Conservation (phyloP, 2,797 vertebrate species). For the Sitta carolinensis region DNA sequence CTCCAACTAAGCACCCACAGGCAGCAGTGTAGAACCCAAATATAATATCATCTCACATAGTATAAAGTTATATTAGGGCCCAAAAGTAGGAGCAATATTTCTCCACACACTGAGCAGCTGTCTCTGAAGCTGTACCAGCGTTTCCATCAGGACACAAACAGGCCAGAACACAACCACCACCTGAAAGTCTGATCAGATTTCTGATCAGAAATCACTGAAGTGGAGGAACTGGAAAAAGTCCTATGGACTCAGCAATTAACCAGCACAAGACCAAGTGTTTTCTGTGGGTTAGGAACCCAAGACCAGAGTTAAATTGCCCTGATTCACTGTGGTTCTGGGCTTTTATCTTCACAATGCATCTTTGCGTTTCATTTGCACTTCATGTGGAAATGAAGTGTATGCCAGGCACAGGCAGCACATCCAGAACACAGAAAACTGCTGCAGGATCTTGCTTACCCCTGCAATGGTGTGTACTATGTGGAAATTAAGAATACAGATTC, state of each 20-base stretch:
- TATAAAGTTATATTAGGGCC: background rate
- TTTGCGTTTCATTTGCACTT: background rate
- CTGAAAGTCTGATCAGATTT: background rate
- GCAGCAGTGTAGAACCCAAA: background rate
- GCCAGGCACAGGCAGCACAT: background rate
- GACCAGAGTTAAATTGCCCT: background rate
- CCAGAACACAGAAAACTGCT: background rate
- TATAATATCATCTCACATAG: background rate
- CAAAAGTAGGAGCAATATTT: background rate
- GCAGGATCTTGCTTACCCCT: background rate
- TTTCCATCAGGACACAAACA: background rate
- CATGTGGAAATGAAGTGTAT: background rate
- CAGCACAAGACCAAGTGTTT: background rate
- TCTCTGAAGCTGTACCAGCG: background rate
- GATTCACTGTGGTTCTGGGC: background rate
- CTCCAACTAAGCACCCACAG: background rate
- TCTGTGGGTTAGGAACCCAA: background rate
- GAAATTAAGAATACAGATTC: background rate
- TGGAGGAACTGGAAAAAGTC: background rate
- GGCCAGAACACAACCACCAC: background rate
- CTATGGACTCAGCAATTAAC: background rate
- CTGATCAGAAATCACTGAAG: background rate
- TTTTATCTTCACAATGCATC: background rate
- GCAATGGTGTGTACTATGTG: fast-evolving
- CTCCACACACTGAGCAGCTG: background rate